Evolutionary conservation across 2,113 vertebrate species (phyloP), one percentile per base, ranked within the genome.

Genomic region (Labrus mixtus): DNA sequence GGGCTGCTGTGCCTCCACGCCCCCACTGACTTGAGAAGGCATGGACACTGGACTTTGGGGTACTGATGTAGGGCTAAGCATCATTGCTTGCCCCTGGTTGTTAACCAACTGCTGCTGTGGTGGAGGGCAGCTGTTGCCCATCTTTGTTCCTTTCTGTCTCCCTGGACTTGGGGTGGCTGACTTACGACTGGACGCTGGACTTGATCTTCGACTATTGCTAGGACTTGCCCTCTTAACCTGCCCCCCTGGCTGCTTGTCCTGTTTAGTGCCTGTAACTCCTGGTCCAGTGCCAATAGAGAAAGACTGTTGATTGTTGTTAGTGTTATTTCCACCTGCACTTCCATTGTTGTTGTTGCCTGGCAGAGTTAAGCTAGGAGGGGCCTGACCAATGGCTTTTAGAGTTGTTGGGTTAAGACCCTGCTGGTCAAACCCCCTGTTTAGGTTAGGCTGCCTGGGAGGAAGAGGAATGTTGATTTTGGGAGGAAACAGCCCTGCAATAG

Each of bases 381-480:
- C 98, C 91, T 99, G 98, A 22, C 98, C 98, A 22, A 99, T 99
- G 73, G 97, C 98, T 93, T 99, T 99, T 68, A 99, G 90, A 81
- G 98, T 99, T 77, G 98, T 99, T 82, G 98, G 98, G 86, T 99
- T 99, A 76, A 99, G 94, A 82, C 98, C 98, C 84, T 99, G 98
- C 85, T 99, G 98, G 93, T 99, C 98, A 94, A 99, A 98, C 33
- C 97, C 97, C 85, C 97, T 94, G 63, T 95, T 98, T 82, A 97
- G 92, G 88, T 94, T 97, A 67, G 96, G 96, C 79, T 95, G 95
- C 86, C 97, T 94, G 7, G 97, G 98, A 89, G 97, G 98, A 80
- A 98, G 93, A 87, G 97, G 97, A 93, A 99, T 99, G 96, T 99
- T 99, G 79, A 99, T 99, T 78, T 98, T 98, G 37, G 98, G 98